These are phyloP conservation scores for Brienomyrus brachyistius DNA, from an alignment of 2,113 vertebrate genomes.

Conservation along the genomic window DNA sequence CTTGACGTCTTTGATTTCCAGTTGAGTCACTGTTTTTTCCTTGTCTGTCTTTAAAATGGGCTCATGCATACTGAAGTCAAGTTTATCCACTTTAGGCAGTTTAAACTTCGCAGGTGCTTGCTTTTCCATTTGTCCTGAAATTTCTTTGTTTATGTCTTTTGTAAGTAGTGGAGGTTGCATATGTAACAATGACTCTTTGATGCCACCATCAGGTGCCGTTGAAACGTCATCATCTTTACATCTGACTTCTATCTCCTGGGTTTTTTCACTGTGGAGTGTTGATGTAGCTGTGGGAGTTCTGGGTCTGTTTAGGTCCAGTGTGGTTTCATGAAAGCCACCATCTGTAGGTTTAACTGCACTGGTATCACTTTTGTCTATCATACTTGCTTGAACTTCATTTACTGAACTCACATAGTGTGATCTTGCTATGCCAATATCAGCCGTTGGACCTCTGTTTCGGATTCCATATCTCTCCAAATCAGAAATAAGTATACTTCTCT, in stretches of 20 bases:
- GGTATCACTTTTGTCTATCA: conserved; percentile 16
- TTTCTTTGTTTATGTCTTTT: conserved; percentile 23
- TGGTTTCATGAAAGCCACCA: conserved; percentile 4
- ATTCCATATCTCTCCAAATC: conserved; percentile 40
- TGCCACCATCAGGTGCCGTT: conserved; percentile 5
- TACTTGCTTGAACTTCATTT: conserved; percentile 29
- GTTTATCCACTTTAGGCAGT: conserved; percentile 42
- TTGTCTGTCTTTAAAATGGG: conserved; percentile 30
- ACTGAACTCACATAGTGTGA: conserved; percentile 19
- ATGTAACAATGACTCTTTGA: conserved; percentile 26
- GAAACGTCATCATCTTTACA: not conserved
- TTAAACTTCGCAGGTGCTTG: conserved; percentile 41
- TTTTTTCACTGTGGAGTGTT: conserved; percentile 20
- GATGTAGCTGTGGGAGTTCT: conserved; percentile 19
- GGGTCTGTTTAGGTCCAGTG: conserved; percentile 18
- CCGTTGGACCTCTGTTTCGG: conserved; percentile 38
- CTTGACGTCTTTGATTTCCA: conserved; percentile 19
- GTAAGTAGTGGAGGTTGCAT: conserved; percentile 21
- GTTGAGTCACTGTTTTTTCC: conserved; percentile 26
- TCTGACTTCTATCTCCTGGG: not conserved
- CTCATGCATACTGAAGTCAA: conserved; percentile 37
- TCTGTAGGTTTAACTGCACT: not conserved
- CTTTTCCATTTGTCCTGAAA: conserved; percentile 28
- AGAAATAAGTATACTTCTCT: conserved; percentile 28
- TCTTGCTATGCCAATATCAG: conserved; percentile 33